Evolutionary conservation across 2,797 vertebrate species (phyloP), one percentile per base, ranked within the genome.

Genomic region (Crenichthys baileyi): DNA sequence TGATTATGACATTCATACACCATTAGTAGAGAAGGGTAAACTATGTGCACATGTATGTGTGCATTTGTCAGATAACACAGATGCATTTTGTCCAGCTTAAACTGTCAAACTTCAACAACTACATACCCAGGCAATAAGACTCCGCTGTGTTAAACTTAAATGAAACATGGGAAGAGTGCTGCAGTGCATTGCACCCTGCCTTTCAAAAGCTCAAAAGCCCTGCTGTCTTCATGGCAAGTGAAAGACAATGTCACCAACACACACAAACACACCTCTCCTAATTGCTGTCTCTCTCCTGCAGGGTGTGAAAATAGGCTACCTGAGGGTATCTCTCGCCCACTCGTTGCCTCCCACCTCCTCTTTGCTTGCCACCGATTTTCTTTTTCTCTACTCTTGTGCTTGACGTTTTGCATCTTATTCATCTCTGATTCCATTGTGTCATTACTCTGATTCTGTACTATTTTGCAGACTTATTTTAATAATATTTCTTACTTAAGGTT

Each of bases 271-370:
- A 83, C 80, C 18, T 50, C 78, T 81, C 85, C 87, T 93, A 91
- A 92, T 92, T 92, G 91, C 87, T 68, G 84, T 89, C 86, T 91
- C 80, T 84, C 75, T 86, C 91, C 91, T 85, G 85, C 90, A 80
- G 89, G 88, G 89, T 86, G 86, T 88, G 82, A 88, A 93, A 92
- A 91, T 89, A 88, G 85, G 84, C 86, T 83, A 89, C 90, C 90
- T 87, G 83, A 90, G 90, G 90, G 85, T 87, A 89, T 90, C 83
- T 63, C 81, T 87, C 84, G 63, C 78, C 72, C 75, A 70, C 85
- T 85, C 60, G 4, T 55, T 83, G 55, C 80, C 86, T 81, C 83
- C 85, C 85, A 72, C 81, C 60, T 81, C 70, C n/a, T 72, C 44
- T 5, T 39, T 61, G 48, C 44, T 65, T 60, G 68, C 73, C 60